A percentile compares a stretch with the other conserved stretches of the same genome.
These are phyloP conservation scores for Drosophila tripunctata DNA, from an alignment of 2,888 invertebrate species.

Conservation along the genomic window DNA sequence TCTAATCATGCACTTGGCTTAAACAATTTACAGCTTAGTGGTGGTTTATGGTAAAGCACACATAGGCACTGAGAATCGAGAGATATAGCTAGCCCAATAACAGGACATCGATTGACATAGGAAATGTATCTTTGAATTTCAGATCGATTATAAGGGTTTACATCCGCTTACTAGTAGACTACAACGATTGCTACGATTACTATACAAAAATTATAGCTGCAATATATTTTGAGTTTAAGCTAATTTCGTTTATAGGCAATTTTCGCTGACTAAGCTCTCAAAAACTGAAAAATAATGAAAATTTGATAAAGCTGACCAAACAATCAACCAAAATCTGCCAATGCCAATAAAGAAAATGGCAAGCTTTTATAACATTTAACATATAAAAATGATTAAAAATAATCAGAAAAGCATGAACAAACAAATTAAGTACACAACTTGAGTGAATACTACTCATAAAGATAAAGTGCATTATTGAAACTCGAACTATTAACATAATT, in stretches of 20 bases:
- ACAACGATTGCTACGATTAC: constrained; percentile 55
- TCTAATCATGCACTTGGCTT: constrained; percentile 19
- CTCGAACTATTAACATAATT: constrained; percentile 1
- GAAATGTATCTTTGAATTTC: constrained; percentile 27
- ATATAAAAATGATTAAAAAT: neutral
- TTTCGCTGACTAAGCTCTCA: constrained; percentile 28
- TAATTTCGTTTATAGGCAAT: constrained; percentile 24
- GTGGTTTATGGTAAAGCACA: neutral
- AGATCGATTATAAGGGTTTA: constrained; percentile 54
- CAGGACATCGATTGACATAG: constrained; percentile 16
- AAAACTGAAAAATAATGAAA: constrained; percentile 26
- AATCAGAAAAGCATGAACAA: neutral
- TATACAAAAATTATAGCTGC: constrained; percentile 20
- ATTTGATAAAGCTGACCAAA: constrained; percentile 56
- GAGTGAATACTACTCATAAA: no score
- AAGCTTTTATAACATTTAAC: constrained; percentile 42
- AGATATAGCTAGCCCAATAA: constrained; percentile 48
- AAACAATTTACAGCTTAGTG: constrained; percentile 26
- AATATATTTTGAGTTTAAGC: constrained; percentile 23
- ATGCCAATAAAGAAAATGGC: constrained; percentile 47
- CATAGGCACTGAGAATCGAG: constrained; percentile 6
- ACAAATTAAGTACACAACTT: neutral
- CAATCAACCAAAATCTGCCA: constrained; percentile 62
- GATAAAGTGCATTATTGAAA: constrained; percentile 13
- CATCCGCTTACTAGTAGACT: no score